These are phyloP conservation scores for Petrocephalus sullivani DNA, from an alignment of 2,797 vertebrate species.

Conservation along the genomic window DNA sequence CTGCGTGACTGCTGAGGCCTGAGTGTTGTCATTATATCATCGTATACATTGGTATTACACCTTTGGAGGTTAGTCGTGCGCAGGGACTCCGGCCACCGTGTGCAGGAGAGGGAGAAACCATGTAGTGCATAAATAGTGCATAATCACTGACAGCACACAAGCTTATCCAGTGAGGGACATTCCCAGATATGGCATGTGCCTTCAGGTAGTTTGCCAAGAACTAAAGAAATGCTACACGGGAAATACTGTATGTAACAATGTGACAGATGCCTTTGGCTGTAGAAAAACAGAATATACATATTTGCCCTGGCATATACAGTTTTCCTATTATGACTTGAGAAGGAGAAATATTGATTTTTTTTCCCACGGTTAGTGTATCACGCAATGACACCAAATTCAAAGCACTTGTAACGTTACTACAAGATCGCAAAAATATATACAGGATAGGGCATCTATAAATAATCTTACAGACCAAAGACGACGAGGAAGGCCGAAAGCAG, in stretches of 20 bases:
- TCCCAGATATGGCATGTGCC: constrained; percentile 33
- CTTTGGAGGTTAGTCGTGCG: neutral
- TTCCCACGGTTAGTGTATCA: neutral
- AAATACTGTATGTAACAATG: constrained; percentile 59
- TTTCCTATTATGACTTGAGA: neutral
- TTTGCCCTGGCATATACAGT: neutral
- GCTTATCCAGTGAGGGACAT: constrained; percentile 21
- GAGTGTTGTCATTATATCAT: neutral
- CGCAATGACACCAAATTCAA: neutral
- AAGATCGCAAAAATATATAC: neutral
- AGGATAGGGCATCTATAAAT: neutral
- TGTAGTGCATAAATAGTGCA: constrained; percentile 38
- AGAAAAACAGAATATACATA: constrained; percentile 18
- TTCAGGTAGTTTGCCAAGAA: constrained; percentile 30
- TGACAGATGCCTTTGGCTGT: constrained; percentile 58
- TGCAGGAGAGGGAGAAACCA: neutral
- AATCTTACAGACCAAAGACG: constrained; percentile 38
- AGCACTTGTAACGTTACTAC: neutral
- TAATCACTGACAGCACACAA: constrained; percentile 33
- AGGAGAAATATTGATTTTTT: neutral
- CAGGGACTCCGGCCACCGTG: neutral
- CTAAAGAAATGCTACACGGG: constrained; percentile 29
- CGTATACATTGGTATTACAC: neutral
- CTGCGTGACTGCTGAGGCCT: neutral
- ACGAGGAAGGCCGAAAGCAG: constrained; percentile 43